Conservation (phyloP, 2,888 invertebrate species). For the Papilio elwesi region DNA sequence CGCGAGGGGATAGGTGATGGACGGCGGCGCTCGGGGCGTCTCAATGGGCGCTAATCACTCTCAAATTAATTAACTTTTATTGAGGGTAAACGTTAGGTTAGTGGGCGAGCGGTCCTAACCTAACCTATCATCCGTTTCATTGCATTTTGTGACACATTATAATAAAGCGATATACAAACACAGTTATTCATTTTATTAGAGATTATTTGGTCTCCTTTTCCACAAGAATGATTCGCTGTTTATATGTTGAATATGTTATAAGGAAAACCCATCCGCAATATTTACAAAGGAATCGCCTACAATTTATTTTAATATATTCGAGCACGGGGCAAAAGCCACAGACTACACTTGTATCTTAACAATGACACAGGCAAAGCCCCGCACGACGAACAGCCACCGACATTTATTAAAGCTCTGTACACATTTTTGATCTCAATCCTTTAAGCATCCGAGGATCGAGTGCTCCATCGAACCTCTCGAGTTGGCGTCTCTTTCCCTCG, state of each 20-base stretch:
- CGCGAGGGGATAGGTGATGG: background rate
- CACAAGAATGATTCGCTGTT: too few species aligned
- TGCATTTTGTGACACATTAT: too few species aligned
- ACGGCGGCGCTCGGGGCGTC: slow-evolving; percentile 7
- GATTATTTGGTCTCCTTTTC: too few species aligned
- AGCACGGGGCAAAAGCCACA: slow-evolving; percentile 2
- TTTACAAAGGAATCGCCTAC: background rate
- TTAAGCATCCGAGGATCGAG: slow-evolving; percentile 33
- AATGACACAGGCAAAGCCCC: slow-evolving; percentile 14
- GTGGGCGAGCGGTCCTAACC: background rate
- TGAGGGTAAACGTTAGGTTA: background rate
- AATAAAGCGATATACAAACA: too few species aligned
- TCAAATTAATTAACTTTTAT: slow-evolving; percentile 15
- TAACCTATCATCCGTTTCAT: too few species aligned
- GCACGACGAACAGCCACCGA: background rate
- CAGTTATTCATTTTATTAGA: too few species aligned
- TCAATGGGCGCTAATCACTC: background rate
- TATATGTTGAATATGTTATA: background rate
- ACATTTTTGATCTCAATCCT: slow-evolving; percentile 40
- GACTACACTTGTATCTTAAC: slow-evolving; percentile 15
- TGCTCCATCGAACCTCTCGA: slow-evolving; percentile 21
- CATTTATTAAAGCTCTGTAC: slow-evolving; percentile 32
- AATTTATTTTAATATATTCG: slow-evolving; percentile 22
- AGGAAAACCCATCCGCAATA: background rate
- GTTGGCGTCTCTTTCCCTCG: slow-evolving; percentile 40